phyloP scores from a whole-genome alignment of 2,113 vertebrate species.

The Otocyon megalotis region DNA sequence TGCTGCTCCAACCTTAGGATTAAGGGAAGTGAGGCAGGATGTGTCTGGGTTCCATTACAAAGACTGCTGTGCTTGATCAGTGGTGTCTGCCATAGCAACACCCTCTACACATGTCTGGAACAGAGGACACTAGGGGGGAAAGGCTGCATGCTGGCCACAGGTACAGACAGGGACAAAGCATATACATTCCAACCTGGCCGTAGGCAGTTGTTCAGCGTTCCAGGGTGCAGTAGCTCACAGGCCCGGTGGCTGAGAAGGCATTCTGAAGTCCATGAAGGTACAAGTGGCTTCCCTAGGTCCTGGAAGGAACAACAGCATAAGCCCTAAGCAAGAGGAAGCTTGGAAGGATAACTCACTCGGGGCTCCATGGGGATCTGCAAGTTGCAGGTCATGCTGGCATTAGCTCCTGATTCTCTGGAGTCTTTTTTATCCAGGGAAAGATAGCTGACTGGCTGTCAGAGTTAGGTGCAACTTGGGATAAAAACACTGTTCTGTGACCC shows the following conservation, averaged over 20 bases:
- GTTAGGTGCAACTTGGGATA: not conserved
- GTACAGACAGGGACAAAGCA: not conserved
- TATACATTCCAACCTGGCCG: not conserved
- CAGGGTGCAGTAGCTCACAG: not conserved
- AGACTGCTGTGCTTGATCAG: not conserved
- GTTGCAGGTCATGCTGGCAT: rapidly evolving
- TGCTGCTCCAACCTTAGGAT: not conserved
- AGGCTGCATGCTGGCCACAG: not conserved
- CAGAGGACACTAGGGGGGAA: not conserved
- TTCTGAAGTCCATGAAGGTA: not conserved
- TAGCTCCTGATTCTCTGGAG: not conserved
- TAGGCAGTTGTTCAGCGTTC: not conserved
- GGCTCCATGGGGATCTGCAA: not conserved
- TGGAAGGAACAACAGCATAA: not conserved
- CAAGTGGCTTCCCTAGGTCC: not conserved
- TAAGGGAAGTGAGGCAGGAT: not conserved
- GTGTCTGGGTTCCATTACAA: not conserved
- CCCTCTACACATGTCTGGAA: not conserved
- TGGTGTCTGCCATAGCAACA: not conserved
- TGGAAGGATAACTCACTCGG: not conserved
- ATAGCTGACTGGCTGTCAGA: not conserved
- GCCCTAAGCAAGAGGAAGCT: not conserved
- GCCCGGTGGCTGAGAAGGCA: not conserved
- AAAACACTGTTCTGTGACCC: not conserved
- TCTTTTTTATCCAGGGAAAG: not conserved